Evolutionary conservation across 2,888 invertebrate genomes (phyloP), one percentile per base, ranked within the genome.

Genomic region (Caenorhabditis japonica): DNA sequence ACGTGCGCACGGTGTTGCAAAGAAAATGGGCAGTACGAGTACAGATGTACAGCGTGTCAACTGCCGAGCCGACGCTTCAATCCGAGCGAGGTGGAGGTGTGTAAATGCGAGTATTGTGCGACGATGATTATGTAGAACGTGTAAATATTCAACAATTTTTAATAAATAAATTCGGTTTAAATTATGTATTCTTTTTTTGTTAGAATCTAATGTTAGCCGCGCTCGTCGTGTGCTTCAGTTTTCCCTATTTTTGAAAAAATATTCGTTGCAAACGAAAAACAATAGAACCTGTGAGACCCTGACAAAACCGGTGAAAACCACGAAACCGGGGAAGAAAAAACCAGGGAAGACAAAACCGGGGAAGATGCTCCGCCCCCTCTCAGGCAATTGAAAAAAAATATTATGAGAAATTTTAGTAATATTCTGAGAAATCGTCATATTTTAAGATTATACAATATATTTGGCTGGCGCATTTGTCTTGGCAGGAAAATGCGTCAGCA

Each of bases 11-110:
- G 55, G 4, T 77, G 77, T 30, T 30, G 38, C 1, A 46, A 21
- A 10, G 61, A 68, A 36, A 66, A 59, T 39, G 12, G 2, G 0
- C 5, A 12, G 0, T 17, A 30, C 36, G 7, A 17, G 7, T 75
- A 68, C 23, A 68, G 60, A n/a, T 77, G 77, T 43, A 13, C 19
- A 5, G 15, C 25, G 5, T 77, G 77, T 53, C 19, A 46, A 10
- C 43, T 77, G 30, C 77, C 77, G 8, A 51, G 74, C 39, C 62
- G 58, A 0, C 51, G 59, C 10, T 70, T 77, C 25, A 72, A 77
- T 64, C 74, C 71, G 5, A 12, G 30, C 2, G 77, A 77, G 61
- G 39, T 47, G 4, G 47, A 49, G 4, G 19, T 13, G n/a, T 77
- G 77, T 34, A 60, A 51, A 10, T 77, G 77, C 34, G 43, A 44